Evolutionary conservation across 2,888 invertebrate species (phyloP).

Genomic region (Pristionchus entomophagus): DNA sequence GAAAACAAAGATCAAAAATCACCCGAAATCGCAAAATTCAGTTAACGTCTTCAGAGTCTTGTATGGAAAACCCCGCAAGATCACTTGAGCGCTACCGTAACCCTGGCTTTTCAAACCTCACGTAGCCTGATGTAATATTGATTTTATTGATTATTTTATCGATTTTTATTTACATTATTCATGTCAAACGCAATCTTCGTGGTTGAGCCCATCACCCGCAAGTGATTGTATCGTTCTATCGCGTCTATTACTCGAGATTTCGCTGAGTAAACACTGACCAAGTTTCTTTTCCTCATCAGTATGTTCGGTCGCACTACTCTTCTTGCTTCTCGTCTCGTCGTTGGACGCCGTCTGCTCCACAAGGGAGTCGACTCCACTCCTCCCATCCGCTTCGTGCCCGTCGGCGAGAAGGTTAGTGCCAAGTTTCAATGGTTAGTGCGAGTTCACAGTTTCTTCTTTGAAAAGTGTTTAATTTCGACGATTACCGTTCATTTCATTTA

Average conservation of each 20-base stretch:
- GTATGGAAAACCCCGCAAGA: background rate
- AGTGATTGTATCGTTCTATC: background rate
- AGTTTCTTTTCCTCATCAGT: background rate
- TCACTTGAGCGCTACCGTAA: background rate
- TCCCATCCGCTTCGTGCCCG: slow-evolving; percentile 63
- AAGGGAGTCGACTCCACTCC: slow-evolving; percentile 68
- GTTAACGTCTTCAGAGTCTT: background rate
- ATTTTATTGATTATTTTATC: slow-evolving; percentile 10
- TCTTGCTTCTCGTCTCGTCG: slow-evolving; percentile 41
- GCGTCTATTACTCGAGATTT: background rate
- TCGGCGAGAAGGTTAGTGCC: slow-evolving; percentile 61
- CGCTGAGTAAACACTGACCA: background rate
- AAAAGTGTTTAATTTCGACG: background rate
- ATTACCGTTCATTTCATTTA: no score
- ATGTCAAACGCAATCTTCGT: background rate
- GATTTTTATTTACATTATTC: background rate
- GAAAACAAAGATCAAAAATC: slow-evolving; percentile 17
- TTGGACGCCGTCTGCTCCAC: slow-evolving; percentile 63
- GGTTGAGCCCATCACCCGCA: background rate
- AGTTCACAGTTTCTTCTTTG: no score
- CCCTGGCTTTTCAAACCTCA: background rate
- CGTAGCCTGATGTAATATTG: slow-evolving; percentile 15
- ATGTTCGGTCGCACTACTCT: slow-evolving; percentile 46
- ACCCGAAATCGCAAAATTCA: background rate
- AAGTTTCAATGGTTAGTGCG: background rate